A percentile compares a stretch with the other conserved stretches of the same genome.
phyloP scores from a whole-genome alignment of 1,140 invertebrate species.

The Apocrypta bakeri region DNA sequence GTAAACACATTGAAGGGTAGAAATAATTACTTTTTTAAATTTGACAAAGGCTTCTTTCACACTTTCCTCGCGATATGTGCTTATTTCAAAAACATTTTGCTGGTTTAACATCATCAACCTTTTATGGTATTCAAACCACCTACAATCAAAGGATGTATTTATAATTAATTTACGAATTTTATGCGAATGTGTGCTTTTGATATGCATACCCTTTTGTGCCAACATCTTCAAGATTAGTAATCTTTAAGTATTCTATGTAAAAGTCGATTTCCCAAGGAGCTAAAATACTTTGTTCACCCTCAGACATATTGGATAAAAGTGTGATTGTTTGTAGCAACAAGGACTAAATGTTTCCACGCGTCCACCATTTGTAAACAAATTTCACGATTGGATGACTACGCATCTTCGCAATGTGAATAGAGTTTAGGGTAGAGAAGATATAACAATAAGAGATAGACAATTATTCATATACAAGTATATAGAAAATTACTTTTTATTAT shows the following conservation, averaged over 20 bases:
- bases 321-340: slow-evolving; percentile 24
- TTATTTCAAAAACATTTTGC: slow-evolving; percentile 84
- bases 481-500: slow-evolving; percentile 31
- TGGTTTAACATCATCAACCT: slow-evolving; percentile 85
- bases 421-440: no score
- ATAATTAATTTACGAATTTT: slow-evolving; percentile 25
- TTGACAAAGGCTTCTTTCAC: slow-evolving; percentile 83
- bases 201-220: slow-evolving; percentile 71
- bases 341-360: neutral
- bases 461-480: neutral
- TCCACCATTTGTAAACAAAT: slow-evolving; percentile 70
- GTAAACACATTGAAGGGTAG: neutral
- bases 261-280: slow-evolving; percentile 73
- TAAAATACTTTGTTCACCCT: slow-evolving; percentile 69
- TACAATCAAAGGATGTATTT: slow-evolving; percentile 59
- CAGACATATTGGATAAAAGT: slow-evolving; percentile 59
- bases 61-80: slow-evolving; percentile 79
- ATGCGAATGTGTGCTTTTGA: no score
- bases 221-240: slow-evolving; percentile 70
- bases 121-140: slow-evolving; percentile 87
- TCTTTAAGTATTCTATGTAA: slow-evolving; percentile 72
- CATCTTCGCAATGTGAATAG: neutral
- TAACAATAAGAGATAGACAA: no score
- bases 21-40: slow-evolving; percentile 76
- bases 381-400: slow-evolving; percentile 32